Evolutionary conservation across 2,797 vertebrate genomes (phyloP), one percentile per base, ranked within the genome.

Genomic region (Linurgus olivaceus): DNA sequence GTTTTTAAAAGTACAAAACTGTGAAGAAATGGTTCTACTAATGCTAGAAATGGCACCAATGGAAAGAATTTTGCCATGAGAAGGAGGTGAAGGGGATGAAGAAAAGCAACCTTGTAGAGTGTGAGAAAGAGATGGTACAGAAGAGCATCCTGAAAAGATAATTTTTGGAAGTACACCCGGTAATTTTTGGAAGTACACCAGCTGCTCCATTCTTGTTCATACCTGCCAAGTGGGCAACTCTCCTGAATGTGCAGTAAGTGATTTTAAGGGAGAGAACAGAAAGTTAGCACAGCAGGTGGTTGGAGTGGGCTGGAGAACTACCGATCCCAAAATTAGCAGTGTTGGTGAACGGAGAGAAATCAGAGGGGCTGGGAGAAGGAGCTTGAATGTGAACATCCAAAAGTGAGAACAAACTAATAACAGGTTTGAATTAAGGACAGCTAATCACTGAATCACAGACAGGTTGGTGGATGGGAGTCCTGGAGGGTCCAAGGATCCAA

Each of bases 181-280:
- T 3, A 23, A 15, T 10, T 67, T 81, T 85, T 48, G 21, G 31
- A 38, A 72, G 16, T 6, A 7, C 18, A 35, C 6, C 18, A 54
- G 11, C 35, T 66, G 48, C 54, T 57, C 48, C 19, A 23, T 26
- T 31, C 54, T 48, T 31, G 7, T 8, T 57, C 38, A 23, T 28
- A 15, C 7, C 54, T 77, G 65, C 9, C 54, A 72, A 4, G 0
- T 31, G 35, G 19, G 11, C 0, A 7, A 3, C 63, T 24, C 23
- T 18, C 4, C 11, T 57, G 35, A 58, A 35, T 3, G 23, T 40
- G 25, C 6, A 48, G 3, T 0, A 19, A 19, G 37, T 19, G 51
- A 52, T 75, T 78, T 70, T 33, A 59, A 38, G 17, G 45, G 23
- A 40, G 74, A 40, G 11, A 40, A 17, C 9, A 78, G 16, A 7